phyloP scores from a whole-genome alignment of 2,888 invertebrate genomes.

The Pseudoips prasinana region DNA sequence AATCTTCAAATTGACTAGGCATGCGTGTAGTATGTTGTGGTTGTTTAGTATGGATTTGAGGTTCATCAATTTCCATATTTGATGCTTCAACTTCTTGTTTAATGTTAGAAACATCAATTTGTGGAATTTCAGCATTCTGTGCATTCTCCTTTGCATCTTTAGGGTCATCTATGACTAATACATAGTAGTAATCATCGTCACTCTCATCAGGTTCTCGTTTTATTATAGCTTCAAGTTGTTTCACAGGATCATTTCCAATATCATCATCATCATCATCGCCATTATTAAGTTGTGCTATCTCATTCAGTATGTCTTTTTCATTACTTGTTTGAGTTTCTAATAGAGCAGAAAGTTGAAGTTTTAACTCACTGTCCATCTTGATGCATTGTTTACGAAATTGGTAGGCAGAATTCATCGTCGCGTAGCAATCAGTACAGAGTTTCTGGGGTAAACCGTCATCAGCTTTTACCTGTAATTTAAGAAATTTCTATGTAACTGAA shows the following conservation, averaged over 20 bases:
- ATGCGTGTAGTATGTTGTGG: slow-evolving; percentile 19
- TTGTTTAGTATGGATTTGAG: neutral
- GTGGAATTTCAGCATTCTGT: neutral
- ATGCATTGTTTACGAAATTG: slow-evolving; percentile 71
- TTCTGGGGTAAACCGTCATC: slow-evolving; percentile 71
- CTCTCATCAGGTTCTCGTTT: slow-evolving; percentile 67
- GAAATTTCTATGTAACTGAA: no score
- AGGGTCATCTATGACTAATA: slow-evolving; percentile 69
- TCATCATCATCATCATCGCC: slow-evolving; percentile 38
- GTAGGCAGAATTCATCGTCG: slow-evolving; percentile 60
- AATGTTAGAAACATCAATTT: slow-evolving; percentile 8
- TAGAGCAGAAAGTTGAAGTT: slow-evolving; percentile 53
- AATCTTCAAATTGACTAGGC: slow-evolving; percentile 49
- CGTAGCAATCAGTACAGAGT: slow-evolving; percentile 63
- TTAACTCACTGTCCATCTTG: slow-evolving; percentile 69
- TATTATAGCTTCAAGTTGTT: slow-evolving; percentile 64
- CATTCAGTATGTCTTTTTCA: neutral
- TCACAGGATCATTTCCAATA: slow-evolving; percentile 58
- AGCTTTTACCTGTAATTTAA: slow-evolving; percentile 57
- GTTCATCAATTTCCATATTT: slow-evolving; percentile 11
- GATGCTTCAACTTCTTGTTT: slow-evolving; percentile 26
- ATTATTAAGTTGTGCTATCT: slow-evolving; percentile 26
- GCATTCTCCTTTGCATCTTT: slow-evolving; percentile 35
- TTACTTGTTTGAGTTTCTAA: slow-evolving; percentile 36
- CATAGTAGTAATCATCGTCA: slow-evolving; percentile 75